Conservation (phyloP, 2,113 vertebrate genomes). For the Pterocles burchelli region DNA sequence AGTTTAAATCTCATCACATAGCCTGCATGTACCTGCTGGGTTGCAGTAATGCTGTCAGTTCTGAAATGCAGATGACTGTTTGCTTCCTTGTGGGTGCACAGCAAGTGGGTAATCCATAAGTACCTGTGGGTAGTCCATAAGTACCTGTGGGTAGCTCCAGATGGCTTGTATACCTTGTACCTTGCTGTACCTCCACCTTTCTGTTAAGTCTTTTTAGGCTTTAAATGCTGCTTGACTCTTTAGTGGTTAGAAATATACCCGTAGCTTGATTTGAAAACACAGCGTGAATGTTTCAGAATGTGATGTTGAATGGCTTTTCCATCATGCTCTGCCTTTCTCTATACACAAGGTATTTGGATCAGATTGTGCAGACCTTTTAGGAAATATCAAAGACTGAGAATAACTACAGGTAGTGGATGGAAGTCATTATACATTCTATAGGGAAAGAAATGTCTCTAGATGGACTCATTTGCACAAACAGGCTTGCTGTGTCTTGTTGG, state of each 20-base stretch:
- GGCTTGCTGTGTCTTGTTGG: not conserved
- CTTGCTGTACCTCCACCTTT: not conserved
- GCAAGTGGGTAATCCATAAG: not conserved
- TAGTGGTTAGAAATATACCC: not conserved
- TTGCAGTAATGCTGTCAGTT: conserved; percentile 9
- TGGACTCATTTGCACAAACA: not conserved
- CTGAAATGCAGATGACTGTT: not conserved
- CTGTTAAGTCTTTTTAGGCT: not conserved
- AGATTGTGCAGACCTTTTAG: not conserved
- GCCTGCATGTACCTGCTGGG: not conserved
- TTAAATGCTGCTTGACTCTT: conserved; percentile 1
- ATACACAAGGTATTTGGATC: not conserved
- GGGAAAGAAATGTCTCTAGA: not conserved
- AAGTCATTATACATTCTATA: not conserved
- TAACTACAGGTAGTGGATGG: not conserved
- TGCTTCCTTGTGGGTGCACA: conserved; percentile 8
- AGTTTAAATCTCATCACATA: not conserved
- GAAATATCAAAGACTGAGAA: not conserved
- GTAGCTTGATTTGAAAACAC: not conserved
- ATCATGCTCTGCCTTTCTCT: not conserved
- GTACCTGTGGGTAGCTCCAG: conserved; percentile 21
- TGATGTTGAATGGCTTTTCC: not conserved
- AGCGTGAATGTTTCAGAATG: not conserved
- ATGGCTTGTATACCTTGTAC: not conserved
- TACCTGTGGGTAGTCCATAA: not conserved